Evolutionary conservation across 35 echinoderm and acorn worm genomes (phyloP).

Genomic region (Ophiothrix spiculata): DNA sequence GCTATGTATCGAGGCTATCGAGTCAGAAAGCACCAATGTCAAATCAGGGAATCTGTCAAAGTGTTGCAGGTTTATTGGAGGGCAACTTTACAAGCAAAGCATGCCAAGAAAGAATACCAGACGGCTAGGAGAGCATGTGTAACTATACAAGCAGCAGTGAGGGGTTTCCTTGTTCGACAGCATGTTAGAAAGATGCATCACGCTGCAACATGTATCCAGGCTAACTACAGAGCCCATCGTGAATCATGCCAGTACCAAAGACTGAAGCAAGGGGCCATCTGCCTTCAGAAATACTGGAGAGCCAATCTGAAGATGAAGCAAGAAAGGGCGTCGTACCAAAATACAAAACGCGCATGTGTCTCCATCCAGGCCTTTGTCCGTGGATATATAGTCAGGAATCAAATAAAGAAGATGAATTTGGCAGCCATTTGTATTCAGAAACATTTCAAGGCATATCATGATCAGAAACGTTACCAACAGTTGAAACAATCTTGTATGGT

Average conservation of each 20-base stretch:
- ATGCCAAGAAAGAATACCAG: slow-evolving; percentile 6
- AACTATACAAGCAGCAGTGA: slow-evolving; percentile 38
- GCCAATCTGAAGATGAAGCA: slow-evolving; percentile 11
- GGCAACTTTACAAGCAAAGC: slow-evolving; percentile 21
- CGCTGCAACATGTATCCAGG: slow-evolving; percentile 51
- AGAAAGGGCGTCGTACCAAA: neutral
- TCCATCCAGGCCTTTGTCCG: slow-evolving; percentile 54
- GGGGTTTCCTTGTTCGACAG: neutral
- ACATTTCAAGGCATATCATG: slow-evolving; percentile 11
- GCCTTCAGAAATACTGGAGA: slow-evolving; percentile 36
- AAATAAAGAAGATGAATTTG: slow-evolving; percentile 34
- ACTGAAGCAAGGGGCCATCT: neutral
- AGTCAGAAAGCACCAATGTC: slow-evolving; percentile 25
- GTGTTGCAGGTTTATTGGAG: slow-evolving; percentile 50
- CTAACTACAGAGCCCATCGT: slow-evolving; percentile 41
- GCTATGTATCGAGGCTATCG: slow-evolving; percentile 44
- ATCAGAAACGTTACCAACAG: slow-evolving; percentile 18
- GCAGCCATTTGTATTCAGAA: slow-evolving; percentile 60
- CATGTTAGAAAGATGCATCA: neutral
- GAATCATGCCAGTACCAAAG: slow-evolving; percentile 24
- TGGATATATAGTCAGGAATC: neutral
- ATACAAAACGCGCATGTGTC: slow-evolving; percentile 17
- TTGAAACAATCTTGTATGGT: slow-evolving; percentile 30
- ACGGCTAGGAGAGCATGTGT: slow-evolving; percentile 34
- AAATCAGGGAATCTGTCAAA: slow-evolving; percentile 36